Evolutionary conservation across 2,888 invertebrate genomes (phyloP), one percentile per base, ranked within the genome.

Genomic region (Drosophila meridionalis): DNA sequence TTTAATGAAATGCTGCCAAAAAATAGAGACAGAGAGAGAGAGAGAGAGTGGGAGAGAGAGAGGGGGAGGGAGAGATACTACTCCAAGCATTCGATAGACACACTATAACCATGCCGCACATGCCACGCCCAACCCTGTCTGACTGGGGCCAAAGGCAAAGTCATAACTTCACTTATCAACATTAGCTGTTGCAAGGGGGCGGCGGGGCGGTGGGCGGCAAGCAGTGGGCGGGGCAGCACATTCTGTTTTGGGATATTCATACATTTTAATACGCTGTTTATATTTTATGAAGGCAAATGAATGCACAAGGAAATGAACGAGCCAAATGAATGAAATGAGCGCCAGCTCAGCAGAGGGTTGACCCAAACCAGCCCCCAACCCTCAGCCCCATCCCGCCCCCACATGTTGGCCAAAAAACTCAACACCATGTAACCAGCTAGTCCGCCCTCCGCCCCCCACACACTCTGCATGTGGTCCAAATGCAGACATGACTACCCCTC

Each of bases 211-310:
- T 3, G 28, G 42, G 71, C 3, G 6, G 59, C 14, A 1, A 14
- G 20, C 4, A 45, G 3, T 3, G 28, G 42, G 53, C 3, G 30
- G 12, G 43, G 32, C 20, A 20, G 56, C 43, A 12, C 45, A 34
- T 58, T 72, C 67, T 78, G 77, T 78, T 80, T 85, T 88, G 83
- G 87, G 87, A 89, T 88, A 87, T 91, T 90, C 91, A 89, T 90
- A 91, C 90, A 91, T 90, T 90, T 91, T 91, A 90, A 89, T 89
- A 87, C 86, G 89, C 85, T 91, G 91, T 91, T 89, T 90, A 91
- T 91, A 91, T 91, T 91, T 90, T 90, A 86, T 90, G 83, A 86
- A 87, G 87, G 88, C 86, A 89, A 86, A 90, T 90, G 87, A 88
- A 87, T 88, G 87, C 87, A 83, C 90, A 85, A 88, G 88, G 83